Percentiles rank a stretch among this genome's conserved stretches.
phyloP scores from a whole-genome alignment of 2,113 vertebrate species.

The Sorex araneus region DNA sequence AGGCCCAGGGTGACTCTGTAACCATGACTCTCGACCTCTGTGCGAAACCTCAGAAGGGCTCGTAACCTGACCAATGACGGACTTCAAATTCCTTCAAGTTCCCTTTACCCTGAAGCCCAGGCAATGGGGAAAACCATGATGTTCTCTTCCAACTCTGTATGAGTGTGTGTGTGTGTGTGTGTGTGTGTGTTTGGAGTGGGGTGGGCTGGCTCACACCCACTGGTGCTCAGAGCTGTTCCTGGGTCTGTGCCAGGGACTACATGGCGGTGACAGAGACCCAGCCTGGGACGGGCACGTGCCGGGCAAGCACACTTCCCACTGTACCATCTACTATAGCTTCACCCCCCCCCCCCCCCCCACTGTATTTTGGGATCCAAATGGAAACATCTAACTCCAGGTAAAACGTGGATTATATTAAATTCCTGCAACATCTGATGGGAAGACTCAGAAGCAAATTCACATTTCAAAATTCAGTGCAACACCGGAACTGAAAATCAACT shows the following conservation, averaged over 20 bases:
- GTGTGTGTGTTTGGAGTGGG: too few relatives aligned
- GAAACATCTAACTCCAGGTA: not conserved
- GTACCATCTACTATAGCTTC: too few relatives aligned
- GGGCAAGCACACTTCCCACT: too few relatives aligned
- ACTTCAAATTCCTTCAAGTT: not conserved
- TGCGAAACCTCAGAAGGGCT: not conserved
- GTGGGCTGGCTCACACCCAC: too few relatives aligned
- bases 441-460: not conserved
- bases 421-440: not conserved
- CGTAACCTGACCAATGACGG: not conserved
- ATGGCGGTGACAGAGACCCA: too few relatives aligned
- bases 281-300: too few relatives aligned
- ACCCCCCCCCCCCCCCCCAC: not conserved
- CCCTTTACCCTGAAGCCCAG: not conserved
- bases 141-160: too few relatives aligned
- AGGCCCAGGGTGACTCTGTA: too few relatives aligned
- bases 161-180: too few relatives aligned
- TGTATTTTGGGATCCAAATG: not conserved
- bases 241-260: too few relatives aligned
- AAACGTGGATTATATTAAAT: not conserved
- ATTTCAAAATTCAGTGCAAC: not conserved
- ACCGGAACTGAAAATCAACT: not conserved
- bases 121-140: not conserved
- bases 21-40: not conserved
- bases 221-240: too few relatives aligned